Percentiles rank a stretch among this genome's conserved stretches.
phyloP scores from a whole-genome alignment of 2,113 vertebrate genomes.

The Murina feae region DNA sequence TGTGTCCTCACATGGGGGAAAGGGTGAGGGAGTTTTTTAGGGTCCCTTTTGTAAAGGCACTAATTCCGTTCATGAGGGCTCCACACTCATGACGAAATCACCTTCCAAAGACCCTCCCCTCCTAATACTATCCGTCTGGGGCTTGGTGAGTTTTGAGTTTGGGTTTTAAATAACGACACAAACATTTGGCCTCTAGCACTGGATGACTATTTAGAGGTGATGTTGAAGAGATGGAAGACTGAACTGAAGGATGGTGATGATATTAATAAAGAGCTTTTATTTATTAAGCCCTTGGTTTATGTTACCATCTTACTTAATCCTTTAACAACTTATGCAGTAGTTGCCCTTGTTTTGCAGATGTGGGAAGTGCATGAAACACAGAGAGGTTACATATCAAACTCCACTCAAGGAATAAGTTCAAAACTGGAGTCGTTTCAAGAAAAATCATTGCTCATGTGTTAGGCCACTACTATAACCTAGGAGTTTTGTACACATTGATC shows the following conservation, averaged over 20 bases:
- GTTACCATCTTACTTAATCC: background rate
- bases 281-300: background rate
- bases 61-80: background rate
- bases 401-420: background rate
- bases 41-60: background rate
- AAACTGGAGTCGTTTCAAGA: background rate
- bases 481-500: background rate
- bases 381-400: background rate
- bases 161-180: background rate
- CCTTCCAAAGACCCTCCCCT: background rate
- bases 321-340: background rate
- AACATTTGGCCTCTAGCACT: background rate
- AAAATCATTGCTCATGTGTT: background rate
- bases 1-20: background rate
- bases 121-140: background rate
- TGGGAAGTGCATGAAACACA: background rate
- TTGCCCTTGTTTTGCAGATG: background rate
- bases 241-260: background rate
- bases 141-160: background rate
- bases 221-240: background rate
- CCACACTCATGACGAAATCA: background rate
- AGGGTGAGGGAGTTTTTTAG: background rate
- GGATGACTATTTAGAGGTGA: background rate
- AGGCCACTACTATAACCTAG: background rate
- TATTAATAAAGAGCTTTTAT: background rate